Percentiles rank a stretch among this genome's conserved stretches.
Conservation (phyloP, 64 coral and sea anemone species). For the Hydrozoanthus tunicans region DNA sequence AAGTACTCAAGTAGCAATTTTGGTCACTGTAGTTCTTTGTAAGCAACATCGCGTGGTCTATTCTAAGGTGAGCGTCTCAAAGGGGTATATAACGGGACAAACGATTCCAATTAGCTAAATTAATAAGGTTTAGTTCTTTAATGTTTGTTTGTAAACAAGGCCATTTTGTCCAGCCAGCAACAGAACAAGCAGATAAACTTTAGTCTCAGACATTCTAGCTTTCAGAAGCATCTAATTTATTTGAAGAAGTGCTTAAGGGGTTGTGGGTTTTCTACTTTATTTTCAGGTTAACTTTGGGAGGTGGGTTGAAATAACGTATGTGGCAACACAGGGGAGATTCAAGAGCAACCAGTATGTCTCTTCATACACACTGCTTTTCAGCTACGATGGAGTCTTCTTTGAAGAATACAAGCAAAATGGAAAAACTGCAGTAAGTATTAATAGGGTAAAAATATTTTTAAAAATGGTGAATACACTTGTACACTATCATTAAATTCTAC, state of each 20-base stretch:
- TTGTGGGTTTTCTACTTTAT: neutral
- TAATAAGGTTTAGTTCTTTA: no score
- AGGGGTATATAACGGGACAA: no score
- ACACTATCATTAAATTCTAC: no score
- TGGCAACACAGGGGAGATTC: slow-evolving; percentile 1
- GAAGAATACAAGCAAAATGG: slow-evolving; percentile 38
- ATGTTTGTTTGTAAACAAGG: no score
- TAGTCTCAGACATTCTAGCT: no score
- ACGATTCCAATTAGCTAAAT: no score
- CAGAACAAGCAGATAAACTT: no score
- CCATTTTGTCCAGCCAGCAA: no score
- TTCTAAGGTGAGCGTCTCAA: no score
- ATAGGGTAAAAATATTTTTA: neutral
- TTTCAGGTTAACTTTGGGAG: slow-evolving; percentile 41
- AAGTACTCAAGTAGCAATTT: no score
- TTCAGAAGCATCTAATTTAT: neutral
- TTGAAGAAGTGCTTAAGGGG: neutral
- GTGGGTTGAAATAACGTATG: neutral
- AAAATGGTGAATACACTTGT: neutral
- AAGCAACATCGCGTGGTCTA: no score
- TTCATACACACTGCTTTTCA: neutral
- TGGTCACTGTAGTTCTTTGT: no score
- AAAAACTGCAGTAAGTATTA: neutral
- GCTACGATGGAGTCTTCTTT: slow-evolving; percentile 44
- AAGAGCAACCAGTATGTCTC: neutral